Evolutionary conservation across 2,888 invertebrate species (phyloP).

Genomic region (Sisyra nigra): DNA sequence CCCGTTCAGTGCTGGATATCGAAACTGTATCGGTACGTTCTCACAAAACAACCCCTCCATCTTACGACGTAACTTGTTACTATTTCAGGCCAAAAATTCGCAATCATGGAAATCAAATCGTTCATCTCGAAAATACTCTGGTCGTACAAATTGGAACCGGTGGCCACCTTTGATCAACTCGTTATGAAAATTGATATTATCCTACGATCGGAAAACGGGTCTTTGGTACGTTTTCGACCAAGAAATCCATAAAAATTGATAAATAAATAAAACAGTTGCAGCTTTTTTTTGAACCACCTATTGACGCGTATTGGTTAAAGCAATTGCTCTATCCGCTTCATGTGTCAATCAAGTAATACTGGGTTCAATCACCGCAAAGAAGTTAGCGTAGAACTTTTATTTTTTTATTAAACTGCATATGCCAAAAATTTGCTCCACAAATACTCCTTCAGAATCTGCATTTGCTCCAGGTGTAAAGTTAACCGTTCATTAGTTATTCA

Average conservation of each 20-base stretch:
- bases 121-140: slow-evolving; percentile 35
- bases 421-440: no score
- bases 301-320: no score
- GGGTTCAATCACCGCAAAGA: no score
- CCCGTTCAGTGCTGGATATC: slow-evolving; percentile 15
- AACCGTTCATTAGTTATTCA: no score
- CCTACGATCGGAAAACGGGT: slow-evolving; percentile 26
- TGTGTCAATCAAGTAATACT: no score
- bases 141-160: slow-evolving; percentile 32
- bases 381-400: no score
- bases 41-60: background rate
- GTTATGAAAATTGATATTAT: slow-evolving; percentile 30
- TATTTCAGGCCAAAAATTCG: slow-evolving; percentile 49
- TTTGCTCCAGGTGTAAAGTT: no score
- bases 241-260: background rate
- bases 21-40: slow-evolving; percentile 23
- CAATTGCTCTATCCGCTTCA: no score
- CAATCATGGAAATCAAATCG: slow-evolving; percentile 44
- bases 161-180: slow-evolving; percentile 23
- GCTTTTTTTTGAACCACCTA: no score
- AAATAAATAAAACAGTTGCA: no score
- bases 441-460: no score
- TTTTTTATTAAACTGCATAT: no score
- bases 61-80: slow-evolving; percentile 19
- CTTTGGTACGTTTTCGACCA: slow-evolving; percentile 22